Base-by-base conservation (phyloP, 2,888 invertebrate genomes). In the Endomychus coccineus region DNA sequence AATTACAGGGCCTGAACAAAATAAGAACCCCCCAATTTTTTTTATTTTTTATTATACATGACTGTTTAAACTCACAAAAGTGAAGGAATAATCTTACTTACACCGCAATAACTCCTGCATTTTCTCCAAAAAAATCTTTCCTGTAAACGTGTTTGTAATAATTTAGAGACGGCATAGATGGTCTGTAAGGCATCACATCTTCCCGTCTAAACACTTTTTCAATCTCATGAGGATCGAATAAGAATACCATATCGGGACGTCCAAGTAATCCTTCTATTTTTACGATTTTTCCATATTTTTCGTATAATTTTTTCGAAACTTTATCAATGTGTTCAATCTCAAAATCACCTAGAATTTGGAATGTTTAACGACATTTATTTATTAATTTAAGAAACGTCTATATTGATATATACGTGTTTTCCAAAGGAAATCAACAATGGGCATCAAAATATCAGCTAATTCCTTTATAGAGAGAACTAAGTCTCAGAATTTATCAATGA, bases 131-230 rank as follows among this genome's bases (percentile, higher is more conserved):
- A 56, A 80, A 80, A 30, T 81, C 76, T 58, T 75, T 79, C 43
- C 79, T 66, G 27, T 81, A 59, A 0, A 73, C 75, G 50, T 81
- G 80, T 48, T 83, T 83, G 63, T 82, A 83, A 50, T 80, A 80
- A 56, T 81, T 76, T 27, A 83, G 62, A 0, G 81, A 82, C 0
- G 83, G 81, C 83, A 83, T 83, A 1, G 82, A 80, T 0, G 83
- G 83, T 36, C 83, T 71, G 45, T 77, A 75, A 0, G 83, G 83
- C 53, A 79, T 70, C 2, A 64, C 64, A 45, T 82, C 83, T 59
- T 83, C 83, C 14, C 74, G 73, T 9, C 82, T 62, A 49, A 80
- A 82, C 1, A 83, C 76, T 34, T 74, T 68, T 52, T 83, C 80
- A 9, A 83, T 80, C 52, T 80, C 80, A 15, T 74, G 70, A 1